Evolutionary conservation across 37 sponge, comb jelly and placozoan genomes (phyloP).

Genomic region (Theonella swinhoei): DNA sequence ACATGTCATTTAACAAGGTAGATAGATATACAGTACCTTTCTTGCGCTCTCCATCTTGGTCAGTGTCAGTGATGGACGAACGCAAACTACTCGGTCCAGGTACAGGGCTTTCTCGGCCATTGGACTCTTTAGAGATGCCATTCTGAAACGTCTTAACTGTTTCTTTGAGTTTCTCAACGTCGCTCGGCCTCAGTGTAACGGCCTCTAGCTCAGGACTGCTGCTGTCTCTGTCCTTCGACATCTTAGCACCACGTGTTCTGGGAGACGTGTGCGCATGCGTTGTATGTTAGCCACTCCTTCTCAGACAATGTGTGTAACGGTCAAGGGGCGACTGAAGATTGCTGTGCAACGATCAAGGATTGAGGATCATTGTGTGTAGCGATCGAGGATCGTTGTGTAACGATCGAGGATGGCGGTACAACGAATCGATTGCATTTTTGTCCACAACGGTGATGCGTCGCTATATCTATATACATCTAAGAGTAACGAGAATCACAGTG

Average conservation of each 20-base stretch:
- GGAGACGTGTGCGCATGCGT: not conserved
- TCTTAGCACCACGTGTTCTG: not conserved
- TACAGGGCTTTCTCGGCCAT: not conserved
- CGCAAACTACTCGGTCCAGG: not conserved
- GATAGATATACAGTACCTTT: too few relatives aligned
- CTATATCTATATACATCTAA: too few relatives aligned
- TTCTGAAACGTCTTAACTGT: not conserved
- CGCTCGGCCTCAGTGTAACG: not conserved
- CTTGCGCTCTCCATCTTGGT: not conserved
- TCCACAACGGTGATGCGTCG: too few relatives aligned
- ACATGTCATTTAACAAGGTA: too few relatives aligned
- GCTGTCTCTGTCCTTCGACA: not conserved
- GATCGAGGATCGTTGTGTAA: not conserved
- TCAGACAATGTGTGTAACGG: not conserved
- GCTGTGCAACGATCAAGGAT: not conserved
- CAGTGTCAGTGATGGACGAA: not conserved
- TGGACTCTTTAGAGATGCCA: not conserved
- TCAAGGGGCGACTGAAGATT: not conserved
- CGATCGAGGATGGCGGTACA: too few relatives aligned
- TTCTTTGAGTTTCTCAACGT: not conserved
- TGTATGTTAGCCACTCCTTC: not conserved
- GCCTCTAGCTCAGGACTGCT: not conserved
- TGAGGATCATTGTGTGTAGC: not conserved
- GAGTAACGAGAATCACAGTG: too few relatives aligned
- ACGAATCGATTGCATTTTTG: too few relatives aligned